Evolutionary conservation across 35 echinoderm and acorn worm genomes (phyloP).

Genomic region (Patiria miniata): DNA sequence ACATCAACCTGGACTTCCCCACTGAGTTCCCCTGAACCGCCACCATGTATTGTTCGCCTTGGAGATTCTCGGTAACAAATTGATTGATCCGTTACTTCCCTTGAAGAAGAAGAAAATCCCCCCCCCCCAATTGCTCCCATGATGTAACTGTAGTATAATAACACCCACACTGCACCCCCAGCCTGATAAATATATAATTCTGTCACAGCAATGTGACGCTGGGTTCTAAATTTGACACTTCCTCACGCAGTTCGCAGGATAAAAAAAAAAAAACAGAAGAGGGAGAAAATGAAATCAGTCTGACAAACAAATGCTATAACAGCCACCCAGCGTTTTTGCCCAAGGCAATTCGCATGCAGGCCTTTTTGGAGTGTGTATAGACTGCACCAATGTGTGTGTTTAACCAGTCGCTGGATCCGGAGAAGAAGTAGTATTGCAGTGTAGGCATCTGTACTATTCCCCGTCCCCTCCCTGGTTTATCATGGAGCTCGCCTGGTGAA

Average conservation of each 20-base stretch:
- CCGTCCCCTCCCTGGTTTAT: background rate
- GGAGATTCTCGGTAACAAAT: too few species aligned
- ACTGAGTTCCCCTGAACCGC: too few species aligned
- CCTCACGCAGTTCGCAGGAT: background rate
- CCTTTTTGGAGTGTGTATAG: background rate
- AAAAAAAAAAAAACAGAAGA: background rate
- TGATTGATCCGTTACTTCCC: too few species aligned
- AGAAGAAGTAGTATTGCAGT: background rate
- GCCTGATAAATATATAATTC: background rate
- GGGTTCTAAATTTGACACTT: slow-evolving; percentile 21
- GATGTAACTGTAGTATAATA: too few species aligned
- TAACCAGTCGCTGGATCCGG: background rate
- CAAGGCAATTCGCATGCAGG: background rate
- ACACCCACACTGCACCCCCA: background rate
- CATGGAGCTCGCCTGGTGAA: too few species aligned
- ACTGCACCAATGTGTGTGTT: background rate
- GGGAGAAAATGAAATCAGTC: background rate
- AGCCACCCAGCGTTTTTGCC: background rate
- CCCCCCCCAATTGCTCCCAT: background rate
- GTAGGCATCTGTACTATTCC: background rate
- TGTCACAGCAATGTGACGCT: background rate
- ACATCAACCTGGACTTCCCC: too few species aligned
- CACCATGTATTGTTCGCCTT: too few species aligned
- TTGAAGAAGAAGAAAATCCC: too few species aligned
- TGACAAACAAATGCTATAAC: background rate